Conservation (phyloP, 1,140 invertebrate species). For the Andricus grossulariae region DNA sequence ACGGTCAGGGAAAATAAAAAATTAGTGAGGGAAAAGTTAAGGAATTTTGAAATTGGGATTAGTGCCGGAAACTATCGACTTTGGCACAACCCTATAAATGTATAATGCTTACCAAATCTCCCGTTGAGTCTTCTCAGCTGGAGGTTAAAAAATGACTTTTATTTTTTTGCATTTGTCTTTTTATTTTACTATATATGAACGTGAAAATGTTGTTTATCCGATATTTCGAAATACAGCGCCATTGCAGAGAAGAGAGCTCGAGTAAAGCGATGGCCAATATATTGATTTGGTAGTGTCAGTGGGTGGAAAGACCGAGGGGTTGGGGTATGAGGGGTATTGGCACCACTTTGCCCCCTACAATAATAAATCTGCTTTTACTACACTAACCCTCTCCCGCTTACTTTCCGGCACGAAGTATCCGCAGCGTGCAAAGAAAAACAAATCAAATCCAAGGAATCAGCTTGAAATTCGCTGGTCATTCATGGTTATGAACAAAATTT, state of each 20-base stretch:
- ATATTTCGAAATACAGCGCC: slow-evolving; percentile 1
- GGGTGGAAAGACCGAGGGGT: not conserved
- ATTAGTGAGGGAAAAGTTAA: no score
- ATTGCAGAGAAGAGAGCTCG: slow-evolving; percentile 19
- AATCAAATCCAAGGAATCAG: slow-evolving; percentile 12
- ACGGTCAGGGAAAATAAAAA: no score
- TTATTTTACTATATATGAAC: not conserved
- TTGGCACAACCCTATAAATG: not conserved
- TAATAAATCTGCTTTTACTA: slow-evolving; percentile 30
- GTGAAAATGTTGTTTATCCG: not conserved
- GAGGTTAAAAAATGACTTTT: not conserved
- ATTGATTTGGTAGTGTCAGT: slow-evolving; percentile 34
- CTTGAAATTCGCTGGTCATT: not conserved
- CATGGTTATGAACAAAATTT: not conserved
- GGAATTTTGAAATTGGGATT: no score
- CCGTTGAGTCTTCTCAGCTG: not conserved
- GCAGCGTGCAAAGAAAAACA: not conserved
- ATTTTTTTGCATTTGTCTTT: not conserved
- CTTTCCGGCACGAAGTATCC: slow-evolving; percentile 6
- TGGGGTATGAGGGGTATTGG: slow-evolving; percentile 11
- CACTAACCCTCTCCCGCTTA: not conserved
- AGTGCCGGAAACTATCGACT: not conserved
- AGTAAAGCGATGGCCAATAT: slow-evolving; percentile 24
- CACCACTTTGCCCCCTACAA: slow-evolving; percentile 34
- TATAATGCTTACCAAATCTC: not conserved